Conservation (phyloP, 2,888 invertebrate species). For the Dryocosmus kuriphilus region DNA sequence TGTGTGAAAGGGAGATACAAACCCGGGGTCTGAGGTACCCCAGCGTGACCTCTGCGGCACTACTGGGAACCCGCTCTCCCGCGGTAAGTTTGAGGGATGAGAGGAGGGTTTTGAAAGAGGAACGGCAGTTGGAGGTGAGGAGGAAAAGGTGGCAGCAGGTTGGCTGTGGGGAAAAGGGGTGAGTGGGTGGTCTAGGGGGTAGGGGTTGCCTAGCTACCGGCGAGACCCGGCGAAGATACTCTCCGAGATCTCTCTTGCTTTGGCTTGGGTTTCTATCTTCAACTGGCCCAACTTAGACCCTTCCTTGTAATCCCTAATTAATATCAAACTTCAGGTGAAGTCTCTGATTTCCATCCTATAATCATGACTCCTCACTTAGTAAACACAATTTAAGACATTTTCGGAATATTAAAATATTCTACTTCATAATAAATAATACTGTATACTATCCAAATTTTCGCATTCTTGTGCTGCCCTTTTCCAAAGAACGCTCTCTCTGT, state of each 20-base stretch:
- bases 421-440: neutral
- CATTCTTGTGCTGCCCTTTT: no score
- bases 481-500: no score
- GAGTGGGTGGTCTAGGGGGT: constrained; percentile 54
- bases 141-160: constrained; percentile 63
- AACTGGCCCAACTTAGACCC: constrained; percentile 49
- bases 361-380: neutral
- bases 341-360: neutral
- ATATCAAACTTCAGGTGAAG: constrained; percentile 43
- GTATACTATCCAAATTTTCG: neutral
- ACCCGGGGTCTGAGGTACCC: constrained; percentile 74
- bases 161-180: constrained; percentile 53
- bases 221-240: constrained; percentile 78
- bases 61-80: constrained; percentile 60
- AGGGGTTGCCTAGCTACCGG: constrained; percentile 77
- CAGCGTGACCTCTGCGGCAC: constrained; percentile 76
- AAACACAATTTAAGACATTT: neutral
- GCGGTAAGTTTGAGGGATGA: constrained; percentile 57
- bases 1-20: constrained; percentile 51
- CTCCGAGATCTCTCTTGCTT: constrained; percentile 69
- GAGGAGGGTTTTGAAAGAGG: constrained; percentile 60
- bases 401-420: neutral
- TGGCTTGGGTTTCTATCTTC: constrained; percentile 52
- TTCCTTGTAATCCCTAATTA: constrained; percentile 47
- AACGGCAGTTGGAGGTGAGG: constrained; percentile 61